Percentiles rank a stretch among this genome's conserved stretches.
phyloP scores from a whole-genome alignment of 2,888 invertebrate genomes.

The Ochropleura plecta region DNA sequence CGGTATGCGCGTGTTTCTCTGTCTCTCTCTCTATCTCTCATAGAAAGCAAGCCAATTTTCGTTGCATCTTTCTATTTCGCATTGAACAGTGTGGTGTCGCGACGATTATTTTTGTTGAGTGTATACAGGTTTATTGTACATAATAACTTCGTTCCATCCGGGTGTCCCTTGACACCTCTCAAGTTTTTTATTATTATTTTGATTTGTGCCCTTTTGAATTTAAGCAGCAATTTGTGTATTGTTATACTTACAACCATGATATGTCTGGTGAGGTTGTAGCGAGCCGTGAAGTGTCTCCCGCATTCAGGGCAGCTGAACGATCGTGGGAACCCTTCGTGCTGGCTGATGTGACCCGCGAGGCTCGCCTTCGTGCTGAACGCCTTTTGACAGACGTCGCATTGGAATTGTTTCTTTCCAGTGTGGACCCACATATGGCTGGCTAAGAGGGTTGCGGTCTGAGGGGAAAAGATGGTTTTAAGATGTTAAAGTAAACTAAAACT shows the following conservation, averaged over 20 bases:
- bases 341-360: conserved; percentile 14
- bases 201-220: too few relatives aligned
- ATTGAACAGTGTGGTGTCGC: too few relatives aligned
- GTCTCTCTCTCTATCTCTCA: too few relatives aligned
- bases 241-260: conserved; percentile 48
- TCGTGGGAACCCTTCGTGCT: neutral
- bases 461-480: neutral
- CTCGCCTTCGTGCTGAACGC: conserved; percentile 32
- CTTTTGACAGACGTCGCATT: conserved; percentile 51
- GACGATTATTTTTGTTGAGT: too few relatives aligned
- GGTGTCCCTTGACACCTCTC: too few relatives aligned
- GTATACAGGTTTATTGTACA: too few relatives aligned
- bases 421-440: conserved; percentile 48
- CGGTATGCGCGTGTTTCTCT: too few relatives aligned
- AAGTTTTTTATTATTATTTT: too few relatives aligned
- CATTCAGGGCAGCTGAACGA: conserved; percentile 28
- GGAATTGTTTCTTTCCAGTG: conserved; percentile 34
- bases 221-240: neutral
- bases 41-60: too few relatives aligned
- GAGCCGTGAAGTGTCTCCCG: conserved; percentile 31
- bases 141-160: too few relatives aligned
- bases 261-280: conserved; percentile 35
- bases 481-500: neutral
- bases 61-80: too few relatives aligned
- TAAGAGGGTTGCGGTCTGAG: conserved; percentile 33